Evolutionary conservation across 2,797 vertebrate genomes (phyloP), one percentile per base, ranked within the genome.

Genomic region (Manis pentadactyla): DNA sequence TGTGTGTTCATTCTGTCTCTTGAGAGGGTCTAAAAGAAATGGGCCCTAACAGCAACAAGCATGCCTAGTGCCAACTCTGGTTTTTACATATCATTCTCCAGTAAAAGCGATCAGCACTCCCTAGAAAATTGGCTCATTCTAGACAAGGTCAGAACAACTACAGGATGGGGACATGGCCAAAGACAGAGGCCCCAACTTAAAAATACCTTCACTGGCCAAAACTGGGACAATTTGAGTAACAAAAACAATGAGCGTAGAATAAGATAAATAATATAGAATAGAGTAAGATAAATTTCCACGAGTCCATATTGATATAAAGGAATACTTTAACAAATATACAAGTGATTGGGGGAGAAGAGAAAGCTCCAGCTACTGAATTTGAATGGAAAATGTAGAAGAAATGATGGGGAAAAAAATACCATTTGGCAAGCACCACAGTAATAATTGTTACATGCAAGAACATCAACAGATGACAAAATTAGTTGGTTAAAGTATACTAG

Each of bases 51-150:
- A 82, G 13, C 29, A 84, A 53, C 21, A 55, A 64, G 57, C 18
- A 63, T 6, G 29, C 29, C 5, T 51, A 59, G 9, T 59, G 57
- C 19, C 8, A 34, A 17, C 9, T 8, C 69, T 89, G 14, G 6
- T 55, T 90, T 86, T 79, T 57, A 87, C 74, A 75, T 79, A 69
- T 84, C 14, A 8, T 94, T 89, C 86, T 94, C 78, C 39, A 79
- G 11, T 46, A 85, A 85, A 94, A 89, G 51, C 49, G 79, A 19
- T 75, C 23, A 68, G 25, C 2, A 5, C 42, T 53, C 23, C 25
- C 37, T 53, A n/a, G 79, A 81, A 34, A 85, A 66, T 61, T 21
- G 5, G 19, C 18, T 89, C 23, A 79, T 84, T 87, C 19, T 15
- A 57, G 77, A 12, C 64, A 53, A 59, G 11, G 23, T 66, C 73